A percentile compares a stretch with the other conserved stretches of the same genome.
phyloP scores from a whole-genome alignment of 2,113 vertebrate species.

The Cebus imitator region DNA sequence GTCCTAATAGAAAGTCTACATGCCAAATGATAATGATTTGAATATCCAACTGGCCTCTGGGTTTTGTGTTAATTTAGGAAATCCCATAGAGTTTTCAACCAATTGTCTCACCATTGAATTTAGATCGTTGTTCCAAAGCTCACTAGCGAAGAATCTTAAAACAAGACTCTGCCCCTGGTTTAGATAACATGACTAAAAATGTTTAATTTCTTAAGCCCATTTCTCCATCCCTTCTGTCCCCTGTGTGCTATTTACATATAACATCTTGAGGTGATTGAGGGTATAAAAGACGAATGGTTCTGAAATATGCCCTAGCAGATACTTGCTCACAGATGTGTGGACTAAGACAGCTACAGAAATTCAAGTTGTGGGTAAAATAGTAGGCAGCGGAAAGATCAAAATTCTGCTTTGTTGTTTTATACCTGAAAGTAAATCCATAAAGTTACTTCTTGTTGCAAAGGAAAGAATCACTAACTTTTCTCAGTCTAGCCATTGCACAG shows the following conservation, averaged over 20 bases:
- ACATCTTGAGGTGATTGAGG: not conserved
- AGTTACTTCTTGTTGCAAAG: conserved; percentile 50
- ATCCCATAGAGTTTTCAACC: conserved; percentile 78
- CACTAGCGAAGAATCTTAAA: not conserved
- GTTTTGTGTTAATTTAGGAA: conserved; percentile 89
- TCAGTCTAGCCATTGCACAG: not conserved
- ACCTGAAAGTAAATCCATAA: conserved; percentile 25
- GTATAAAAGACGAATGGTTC: not conserved
- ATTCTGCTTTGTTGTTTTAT: not conserved
- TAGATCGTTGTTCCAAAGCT: conserved; percentile 17
- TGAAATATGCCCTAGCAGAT: not conserved
- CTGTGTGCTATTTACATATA: not conserved
- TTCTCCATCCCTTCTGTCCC: not conserved
- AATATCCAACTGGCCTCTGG: conserved; percentile 82
- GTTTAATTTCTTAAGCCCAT: not conserved
- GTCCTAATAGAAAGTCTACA: conserved; percentile 87
- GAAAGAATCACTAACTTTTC: not conserved
- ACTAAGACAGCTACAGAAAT: not conserved
- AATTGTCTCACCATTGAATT: conserved; percentile 75
- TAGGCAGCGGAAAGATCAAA: not conserved
- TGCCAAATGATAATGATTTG: conserved; percentile 86
- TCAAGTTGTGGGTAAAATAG: not conserved
- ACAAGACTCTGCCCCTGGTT: not conserved
- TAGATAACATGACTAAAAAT: not conserved
- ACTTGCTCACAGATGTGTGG: not conserved